These are phyloP conservation scores for Capromys pilorides DNA, from an alignment of 2,797 vertebrate species.

Conservation along the genomic window DNA sequence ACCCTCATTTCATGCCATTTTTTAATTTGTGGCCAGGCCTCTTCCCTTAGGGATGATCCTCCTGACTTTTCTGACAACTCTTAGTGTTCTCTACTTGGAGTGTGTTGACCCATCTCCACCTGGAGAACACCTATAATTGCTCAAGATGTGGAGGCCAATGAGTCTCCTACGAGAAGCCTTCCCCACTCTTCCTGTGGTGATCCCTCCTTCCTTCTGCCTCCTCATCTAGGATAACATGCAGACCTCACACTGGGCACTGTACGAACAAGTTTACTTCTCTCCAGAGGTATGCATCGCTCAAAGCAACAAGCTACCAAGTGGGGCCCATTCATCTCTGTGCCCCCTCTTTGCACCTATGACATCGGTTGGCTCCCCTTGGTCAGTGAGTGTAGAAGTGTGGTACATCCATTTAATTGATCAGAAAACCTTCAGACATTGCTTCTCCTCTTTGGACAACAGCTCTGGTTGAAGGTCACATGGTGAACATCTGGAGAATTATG, in stretches of 20 bases:
- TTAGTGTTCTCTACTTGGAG: neutral
- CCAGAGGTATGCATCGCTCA: neutral
- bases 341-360: neutral
- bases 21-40: neutral
- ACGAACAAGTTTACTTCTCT: neutral
- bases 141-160: neutral
- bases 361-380: neutral
- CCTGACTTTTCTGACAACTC: neutral
- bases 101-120: neutral
- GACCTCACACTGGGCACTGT: accelerated
- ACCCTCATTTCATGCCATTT: accelerated
- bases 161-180: neutral
- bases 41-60: neutral
- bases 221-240: accelerated
- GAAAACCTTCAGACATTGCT: neutral
- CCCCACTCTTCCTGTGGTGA: neutral
- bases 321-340: neutral
- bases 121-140: neutral
- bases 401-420: neutral
- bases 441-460: neutral
- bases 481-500: neutral
- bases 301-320: neutral
- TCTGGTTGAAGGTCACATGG: neutral
- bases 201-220: neutral
- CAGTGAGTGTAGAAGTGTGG: neutral